Conservation (phyloP, 1,140 invertebrate genomes). For the Drosophila baimaii region DNA sequence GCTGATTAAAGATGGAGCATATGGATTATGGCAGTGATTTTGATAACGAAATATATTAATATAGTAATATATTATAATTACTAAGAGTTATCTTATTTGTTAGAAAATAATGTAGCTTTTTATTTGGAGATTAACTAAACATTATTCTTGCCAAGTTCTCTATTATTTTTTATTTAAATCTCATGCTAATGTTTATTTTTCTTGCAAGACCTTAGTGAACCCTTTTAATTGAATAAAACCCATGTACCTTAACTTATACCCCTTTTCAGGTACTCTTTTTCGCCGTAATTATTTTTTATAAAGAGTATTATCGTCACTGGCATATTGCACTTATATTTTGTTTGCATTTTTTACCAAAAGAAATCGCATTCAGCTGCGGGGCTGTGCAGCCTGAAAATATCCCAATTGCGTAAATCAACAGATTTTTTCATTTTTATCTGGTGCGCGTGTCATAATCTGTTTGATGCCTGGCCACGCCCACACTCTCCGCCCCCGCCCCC, state of each 20-base stretch:
- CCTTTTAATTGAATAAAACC: slow-evolving; percentile 10
- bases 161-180: not conserved
- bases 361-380: slow-evolving; percentile 15
- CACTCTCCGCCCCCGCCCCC: not conserved
- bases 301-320: slow-evolving; percentile 11
- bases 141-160: no score
- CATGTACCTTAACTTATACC: slow-evolving; percentile 11
- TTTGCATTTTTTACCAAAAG: slow-evolving; percentile 31
- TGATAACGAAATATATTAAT: no score
- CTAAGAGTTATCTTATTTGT: no score
- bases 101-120: no score
- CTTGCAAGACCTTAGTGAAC: not conserved
- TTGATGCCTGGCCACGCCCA: slow-evolving; percentile 54
- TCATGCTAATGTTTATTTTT: no score
- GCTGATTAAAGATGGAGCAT: not conserved
- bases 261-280: not conserved
- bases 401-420: slow-evolving; percentile 73
- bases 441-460: slow-evolving; percentile 71
- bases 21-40: not conserved
- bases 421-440: slow-evolving; percentile 35
- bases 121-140: no score
- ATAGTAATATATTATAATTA: no score
- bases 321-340: slow-evolving; percentile 14
- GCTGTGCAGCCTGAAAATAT: slow-evolving; percentile 40
- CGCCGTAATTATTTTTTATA: not conserved